Evolutionary conservation across 2,888 invertebrate genomes (phyloP).

Genomic region (Gandaritis pyraliata): DNA sequence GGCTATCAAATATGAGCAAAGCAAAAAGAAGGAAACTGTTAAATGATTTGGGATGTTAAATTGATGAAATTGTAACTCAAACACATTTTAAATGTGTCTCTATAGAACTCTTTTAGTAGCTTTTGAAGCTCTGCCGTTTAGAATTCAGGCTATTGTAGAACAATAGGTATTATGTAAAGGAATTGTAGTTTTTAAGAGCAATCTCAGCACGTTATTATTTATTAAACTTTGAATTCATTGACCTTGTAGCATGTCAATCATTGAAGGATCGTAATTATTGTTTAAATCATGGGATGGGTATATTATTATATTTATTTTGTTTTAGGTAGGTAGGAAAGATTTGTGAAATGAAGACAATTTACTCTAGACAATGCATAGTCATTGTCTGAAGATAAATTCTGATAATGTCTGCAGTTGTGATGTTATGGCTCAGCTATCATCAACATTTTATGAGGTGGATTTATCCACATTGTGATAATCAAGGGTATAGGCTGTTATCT

Average conservation of each 20-base stretch:
- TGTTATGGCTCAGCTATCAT: constrained; percentile 17
- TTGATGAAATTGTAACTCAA: constrained; percentile 6
- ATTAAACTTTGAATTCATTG: constrained; percentile 14
- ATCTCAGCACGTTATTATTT: constrained; percentile 25
- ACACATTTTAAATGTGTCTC: background rate
- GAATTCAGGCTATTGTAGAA: background rate
- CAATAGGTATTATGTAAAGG: constrained; percentile 9
- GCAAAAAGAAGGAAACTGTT: constrained; percentile 23
- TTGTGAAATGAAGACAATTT: background rate
- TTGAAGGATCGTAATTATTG: background rate
- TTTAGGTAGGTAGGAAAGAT: background rate
- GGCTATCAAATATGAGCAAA: constrained; percentile 78
- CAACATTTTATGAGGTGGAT: constrained; percentile 19
- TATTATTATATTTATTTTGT: background rate
- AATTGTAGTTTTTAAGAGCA: constrained; percentile 20
- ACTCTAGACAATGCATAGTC: background rate
- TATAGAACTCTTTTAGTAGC: constrained; percentile 11
- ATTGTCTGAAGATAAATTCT: constrained; percentile 4
- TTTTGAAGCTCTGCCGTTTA: constrained; percentile 9
- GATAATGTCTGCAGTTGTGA: constrained; percentile 5
- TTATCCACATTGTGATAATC: constrained; percentile 35
- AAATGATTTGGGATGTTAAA: constrained; percentile 5
- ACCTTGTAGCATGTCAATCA: constrained; percentile 23
- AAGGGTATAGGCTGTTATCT: constrained; percentile 27
- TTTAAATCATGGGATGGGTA: constrained; percentile 10